These are phyloP conservation scores for Percopsis transmontana DNA, from an alignment of 2,113 vertebrate genomes.

Conservation along the genomic window DNA sequence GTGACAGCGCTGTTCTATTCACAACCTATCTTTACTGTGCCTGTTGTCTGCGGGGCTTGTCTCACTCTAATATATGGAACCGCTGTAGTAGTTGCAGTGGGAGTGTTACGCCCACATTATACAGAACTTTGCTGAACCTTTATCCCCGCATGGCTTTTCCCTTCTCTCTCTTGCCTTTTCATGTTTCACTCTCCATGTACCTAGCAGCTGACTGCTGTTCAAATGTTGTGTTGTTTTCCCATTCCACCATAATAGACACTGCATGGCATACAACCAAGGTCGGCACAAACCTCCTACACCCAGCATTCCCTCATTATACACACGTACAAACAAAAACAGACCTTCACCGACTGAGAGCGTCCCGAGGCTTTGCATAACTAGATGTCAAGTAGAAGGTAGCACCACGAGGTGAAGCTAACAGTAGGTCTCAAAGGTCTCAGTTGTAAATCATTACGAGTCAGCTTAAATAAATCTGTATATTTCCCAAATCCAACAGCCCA, in stretches of 20 bases:
- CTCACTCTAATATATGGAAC: conserved; percentile 12
- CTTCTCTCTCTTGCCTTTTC: conserved; percentile 16
- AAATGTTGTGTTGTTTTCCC: no score
- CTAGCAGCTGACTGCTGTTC: no score
- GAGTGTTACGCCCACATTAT: conserved; percentile 22
- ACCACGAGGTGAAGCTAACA: no score
- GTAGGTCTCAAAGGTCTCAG: conserved; percentile 22
- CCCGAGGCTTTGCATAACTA: not conserved
- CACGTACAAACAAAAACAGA: no score
- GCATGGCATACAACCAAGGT: no score
- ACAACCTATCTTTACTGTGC: conserved; percentile 4
- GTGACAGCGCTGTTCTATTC: no score
- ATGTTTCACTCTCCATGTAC: conserved; percentile 8
- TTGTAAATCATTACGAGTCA: conserved; percentile 36
- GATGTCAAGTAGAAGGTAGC: not conserved
- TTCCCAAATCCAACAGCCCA: conserved; percentile 49
- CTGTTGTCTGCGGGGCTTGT: conserved; percentile 3
- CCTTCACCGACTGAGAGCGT: no score
- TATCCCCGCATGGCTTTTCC: conserved; percentile 26
- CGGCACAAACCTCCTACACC: no score
- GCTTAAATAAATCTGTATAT: conserved; percentile 37
- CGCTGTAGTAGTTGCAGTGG: conserved; percentile 19
- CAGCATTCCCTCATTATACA: no score
- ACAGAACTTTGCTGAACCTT: conserved; percentile 35
- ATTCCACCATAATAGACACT: no score